Conservation (phyloP, 1,140 invertebrate species). For the Leptoteleia sp. region DNA sequence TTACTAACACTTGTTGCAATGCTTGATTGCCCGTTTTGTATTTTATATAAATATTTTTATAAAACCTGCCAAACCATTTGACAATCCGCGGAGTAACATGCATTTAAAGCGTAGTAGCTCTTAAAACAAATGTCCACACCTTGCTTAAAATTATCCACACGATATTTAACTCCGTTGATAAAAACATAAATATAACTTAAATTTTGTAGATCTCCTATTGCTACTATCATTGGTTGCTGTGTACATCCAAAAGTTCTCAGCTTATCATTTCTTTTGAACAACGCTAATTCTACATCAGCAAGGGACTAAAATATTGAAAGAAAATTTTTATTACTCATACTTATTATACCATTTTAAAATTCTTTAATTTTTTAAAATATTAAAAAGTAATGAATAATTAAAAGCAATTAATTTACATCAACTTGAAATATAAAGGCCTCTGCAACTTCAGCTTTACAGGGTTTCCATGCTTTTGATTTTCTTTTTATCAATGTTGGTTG, state of each 20-base stretch:
- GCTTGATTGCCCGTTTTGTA: background rate
- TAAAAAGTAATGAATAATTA: too few species aligned
- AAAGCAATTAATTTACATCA: too few species aligned
- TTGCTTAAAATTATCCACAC: slow-evolving; percentile 1
- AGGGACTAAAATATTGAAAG: background rate
- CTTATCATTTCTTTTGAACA: slow-evolving; percentile 4
- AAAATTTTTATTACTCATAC: too few species aligned
- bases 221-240: slow-evolving; percentile 22
- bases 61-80: slow-evolving; percentile 25
- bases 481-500: too few species aligned
- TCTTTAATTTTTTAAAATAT: too few species aligned
- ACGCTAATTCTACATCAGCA: slow-evolving; percentile 9
- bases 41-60: slow-evolving; percentile 19
- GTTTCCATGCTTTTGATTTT: too few species aligned
- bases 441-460: too few species aligned
- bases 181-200: slow-evolving; percentile 4
- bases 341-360: too few species aligned
- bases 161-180: slow-evolving; percentile 21
- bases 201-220: background rate
- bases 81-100: slow-evolving; percentile 10
- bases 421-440: too few species aligned
- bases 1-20: background rate
- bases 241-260: slow-evolving; percentile 6
- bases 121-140: slow-evolving; percentile 24
- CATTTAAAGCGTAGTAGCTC: slow-evolving; percentile 20